These are phyloP conservation scores for Pholis gunnellus DNA, from an alignment of 2,113 vertebrate genomes.

Conservation along the genomic window DNA sequence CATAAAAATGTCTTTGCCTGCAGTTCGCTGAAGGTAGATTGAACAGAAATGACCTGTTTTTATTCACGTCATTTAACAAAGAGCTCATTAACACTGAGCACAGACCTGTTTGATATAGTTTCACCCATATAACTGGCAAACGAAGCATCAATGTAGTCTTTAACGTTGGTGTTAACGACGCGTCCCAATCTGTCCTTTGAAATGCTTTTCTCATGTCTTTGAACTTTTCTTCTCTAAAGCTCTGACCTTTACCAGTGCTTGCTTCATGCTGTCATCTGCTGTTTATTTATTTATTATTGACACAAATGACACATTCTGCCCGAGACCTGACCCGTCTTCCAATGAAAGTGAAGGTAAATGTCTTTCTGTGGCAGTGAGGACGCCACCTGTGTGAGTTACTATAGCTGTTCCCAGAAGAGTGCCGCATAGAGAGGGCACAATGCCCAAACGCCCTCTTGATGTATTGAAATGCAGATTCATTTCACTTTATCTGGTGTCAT, in stretches of 20 bases:
- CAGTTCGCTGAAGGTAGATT: neutral
- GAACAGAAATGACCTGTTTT: neutral
- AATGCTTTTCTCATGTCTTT: constrained; percentile 6
- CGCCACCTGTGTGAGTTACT: neutral
- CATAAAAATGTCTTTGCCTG: neutral
- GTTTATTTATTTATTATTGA: neutral
- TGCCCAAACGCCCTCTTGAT: neutral
- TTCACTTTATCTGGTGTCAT: neutral
- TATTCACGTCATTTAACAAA: neutral
- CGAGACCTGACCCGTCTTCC: constrained; percentile 7
- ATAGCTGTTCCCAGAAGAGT: neutral
- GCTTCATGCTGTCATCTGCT: constrained; percentile 10
- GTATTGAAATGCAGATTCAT: neutral
- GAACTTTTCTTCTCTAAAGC: neutral
- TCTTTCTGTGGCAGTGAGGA: neutral
- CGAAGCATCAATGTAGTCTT: neutral
- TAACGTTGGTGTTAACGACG: neutral
- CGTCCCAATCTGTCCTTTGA: neutral
- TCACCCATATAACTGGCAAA: no score
- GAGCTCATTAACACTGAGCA: neutral
- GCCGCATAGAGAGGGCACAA: neutral
- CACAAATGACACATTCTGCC: constrained; percentile 14
- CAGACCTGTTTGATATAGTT: neutral
- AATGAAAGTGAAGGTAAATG: constrained; percentile 31
- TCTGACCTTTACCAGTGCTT: constrained; percentile 35